phyloP scores from a whole-genome alignment of 1,140 invertebrate species.

The Bilobella aurantiaca region DNA sequence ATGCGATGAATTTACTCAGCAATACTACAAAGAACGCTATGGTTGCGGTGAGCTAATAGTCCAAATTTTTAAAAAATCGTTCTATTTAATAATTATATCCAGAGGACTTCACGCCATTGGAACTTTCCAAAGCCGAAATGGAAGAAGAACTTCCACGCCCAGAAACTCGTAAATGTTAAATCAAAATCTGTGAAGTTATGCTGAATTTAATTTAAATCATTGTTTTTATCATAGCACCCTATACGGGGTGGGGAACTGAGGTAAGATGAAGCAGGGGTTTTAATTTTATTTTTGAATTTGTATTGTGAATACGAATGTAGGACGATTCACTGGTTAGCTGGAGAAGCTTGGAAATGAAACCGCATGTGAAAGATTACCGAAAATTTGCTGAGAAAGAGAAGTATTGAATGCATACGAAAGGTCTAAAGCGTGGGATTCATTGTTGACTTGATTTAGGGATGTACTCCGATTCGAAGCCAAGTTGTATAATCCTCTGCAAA shows the following conservation, averaged over 20 bases:
- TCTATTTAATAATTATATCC: constrained; percentile 16
- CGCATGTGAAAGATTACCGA: constrained; percentile 23
- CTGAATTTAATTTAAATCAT: neutral
- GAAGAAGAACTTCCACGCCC: constrained; percentile 17
- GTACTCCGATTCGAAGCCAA: constrained; percentile 29
- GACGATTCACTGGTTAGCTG: constrained; percentile 32
- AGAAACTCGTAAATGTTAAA: constrained; percentile 9
- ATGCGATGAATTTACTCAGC: constrained; percentile 75
- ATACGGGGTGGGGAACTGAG: constrained; percentile 33
- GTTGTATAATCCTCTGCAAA: constrained; percentile 28
- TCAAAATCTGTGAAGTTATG: neutral
- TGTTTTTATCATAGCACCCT: constrained; percentile 11
- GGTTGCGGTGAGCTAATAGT: constrained; percentile 43
- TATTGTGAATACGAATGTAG: no score
- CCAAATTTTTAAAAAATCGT: constrained; percentile 29
- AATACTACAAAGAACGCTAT: constrained; percentile 64
- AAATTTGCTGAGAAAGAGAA: constrained; percentile 26
- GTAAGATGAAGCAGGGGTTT: no score
- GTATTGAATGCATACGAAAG: neutral
- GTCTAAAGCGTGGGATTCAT: neutral
- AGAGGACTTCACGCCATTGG: constrained; percentile 44
- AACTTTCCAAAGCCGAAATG: constrained; percentile 19
- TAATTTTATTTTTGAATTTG: no score
- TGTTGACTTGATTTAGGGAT: constrained; percentile 15
- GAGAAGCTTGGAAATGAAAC: constrained; percentile 32